Conservation (phyloP, 92 coral and sea anemone genomes). For the Parazoanthus atlanticus region DNA sequence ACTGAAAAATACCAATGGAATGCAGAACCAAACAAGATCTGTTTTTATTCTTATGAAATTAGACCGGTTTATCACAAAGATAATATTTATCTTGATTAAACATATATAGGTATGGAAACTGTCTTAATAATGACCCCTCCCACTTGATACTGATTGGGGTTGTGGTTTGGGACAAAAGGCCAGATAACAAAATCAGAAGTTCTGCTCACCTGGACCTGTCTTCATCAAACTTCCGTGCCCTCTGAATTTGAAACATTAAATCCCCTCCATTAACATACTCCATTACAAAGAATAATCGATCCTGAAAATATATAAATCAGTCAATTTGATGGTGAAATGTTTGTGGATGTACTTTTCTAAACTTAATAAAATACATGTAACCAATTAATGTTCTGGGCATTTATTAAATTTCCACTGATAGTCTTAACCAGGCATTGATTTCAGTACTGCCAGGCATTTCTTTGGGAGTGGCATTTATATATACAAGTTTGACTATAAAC, state of each 20-base stretch:
- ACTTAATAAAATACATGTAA: neutral
- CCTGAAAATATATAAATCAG: conserved; percentile 55
- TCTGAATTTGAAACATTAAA: conserved; percentile 97
- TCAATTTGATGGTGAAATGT: neutral
- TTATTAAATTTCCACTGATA: neutral
- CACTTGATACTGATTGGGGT: neutral
- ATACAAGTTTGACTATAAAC: too few species aligned
- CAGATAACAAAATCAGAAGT: neutral
- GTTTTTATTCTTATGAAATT: too few species aligned
- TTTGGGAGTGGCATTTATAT: neutral
- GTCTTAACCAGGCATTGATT: neutral
- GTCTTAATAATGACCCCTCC: neutral
- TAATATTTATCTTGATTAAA: too few species aligned
- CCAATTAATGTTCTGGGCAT: neutral
- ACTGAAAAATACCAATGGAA: too few species aligned
- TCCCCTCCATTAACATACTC: conserved; percentile 99
- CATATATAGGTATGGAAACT: too few species aligned
- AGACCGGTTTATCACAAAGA: too few species aligned
- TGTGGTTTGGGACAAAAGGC: neutral
- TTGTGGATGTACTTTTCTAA: neutral
- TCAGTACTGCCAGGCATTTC: too few species aligned
- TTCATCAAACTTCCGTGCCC: conserved; percentile 95
- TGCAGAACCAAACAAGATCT: too few species aligned
- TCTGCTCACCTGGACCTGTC: conserved; percentile 78
- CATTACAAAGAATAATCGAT: conserved; percentile 95